Percentiles rank a stretch among this genome's conserved stretches.
Evolutionary conservation across 2,113 vertebrate genomes (phyloP).

Genomic region (Saccopteryx bilineata): DNA sequence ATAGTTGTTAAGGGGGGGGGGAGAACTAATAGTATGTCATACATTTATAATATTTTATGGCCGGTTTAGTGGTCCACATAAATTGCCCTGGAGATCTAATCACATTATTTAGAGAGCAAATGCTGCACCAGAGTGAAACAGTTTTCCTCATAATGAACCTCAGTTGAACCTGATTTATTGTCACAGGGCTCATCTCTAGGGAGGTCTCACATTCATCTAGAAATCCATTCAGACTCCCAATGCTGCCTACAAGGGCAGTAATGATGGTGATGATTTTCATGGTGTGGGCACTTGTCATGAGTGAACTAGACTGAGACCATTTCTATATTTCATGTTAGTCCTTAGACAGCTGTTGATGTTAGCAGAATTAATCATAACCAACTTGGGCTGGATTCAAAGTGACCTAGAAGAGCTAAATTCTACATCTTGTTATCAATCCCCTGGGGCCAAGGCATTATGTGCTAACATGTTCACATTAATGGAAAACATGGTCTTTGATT

Average conservation of each 20-base stretch:
- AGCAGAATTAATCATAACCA: conserved; percentile 57
- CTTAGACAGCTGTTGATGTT: conserved; percentile 62
- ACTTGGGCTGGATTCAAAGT: conserved; percentile 68
- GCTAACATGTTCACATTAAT: conserved; percentile 77
- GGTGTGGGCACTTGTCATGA: neutral
- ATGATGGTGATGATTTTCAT: conserved; percentile 57
- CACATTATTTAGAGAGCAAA: conserved; percentile 60
- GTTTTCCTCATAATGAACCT: neutral
- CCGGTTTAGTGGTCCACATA: conserved; percentile 43
- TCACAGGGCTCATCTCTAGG: neutral
- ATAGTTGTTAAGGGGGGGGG: neutral
- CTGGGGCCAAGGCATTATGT: conserved; percentile 64
- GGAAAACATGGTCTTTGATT: conserved; percentile 80
- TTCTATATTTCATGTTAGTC: conserved; percentile 60
- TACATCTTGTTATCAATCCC: conserved; percentile 62
- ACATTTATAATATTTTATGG: conserved; percentile 56
- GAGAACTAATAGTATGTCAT: conserved; percentile 36
- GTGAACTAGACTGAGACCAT: conserved; percentile 62
- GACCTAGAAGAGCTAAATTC: conserved; percentile 59
- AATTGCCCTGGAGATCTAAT: conserved; percentile 38
- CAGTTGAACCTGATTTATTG: neutral
- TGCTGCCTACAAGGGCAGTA: neutral
- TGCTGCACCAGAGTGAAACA: neutral
- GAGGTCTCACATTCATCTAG: conserved; percentile 16
- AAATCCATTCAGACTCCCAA: neutral